Evolutionary conservation across 30 jellyfish, hydroid and myxozoan species (phyloP), one percentile per base, ranked within the genome.

Genomic region (Aurelia aurita complex sp. Pacific): DNA sequence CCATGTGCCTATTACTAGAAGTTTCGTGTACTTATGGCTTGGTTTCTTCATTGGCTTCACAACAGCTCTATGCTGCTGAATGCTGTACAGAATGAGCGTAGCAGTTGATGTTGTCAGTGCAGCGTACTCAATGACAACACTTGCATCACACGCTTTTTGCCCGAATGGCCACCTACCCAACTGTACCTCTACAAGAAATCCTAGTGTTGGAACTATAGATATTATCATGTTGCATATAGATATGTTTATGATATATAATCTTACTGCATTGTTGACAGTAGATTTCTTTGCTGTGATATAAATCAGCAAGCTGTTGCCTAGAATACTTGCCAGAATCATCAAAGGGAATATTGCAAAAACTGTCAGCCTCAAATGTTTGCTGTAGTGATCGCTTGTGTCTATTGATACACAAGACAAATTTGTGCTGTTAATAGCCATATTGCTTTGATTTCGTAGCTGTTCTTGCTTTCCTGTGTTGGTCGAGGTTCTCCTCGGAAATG

Each of bases 61-160:
- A 1, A 67, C 43, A 18, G 77, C 77, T 7, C 13, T 17, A 17
- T 67, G 43, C 43, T 67, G 77, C 77, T 67, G 46, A 2, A 17
- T 14, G 17, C 77, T 23, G 36, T 67, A 9, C 10, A 67, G 23
- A 1, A 67, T 50, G 5, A 67, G 77, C 32, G 17, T 15, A 6
- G 77, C n/a, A 4, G 23, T 67, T 67, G 77, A 67, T 4, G 77
- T 67, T 50, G 77, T 67, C 3, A 67, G 77, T 14, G 43, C 77
- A 5, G 77, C 77, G 77, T 67, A 67, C 57, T 67, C 77, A 33
- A 67, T 67, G n/a, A 33, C 52, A 67, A 67, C 77, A 33, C 36
- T 33, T 5, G 52, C 77, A 67, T 67, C 43, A 67, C 77, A 67
- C 10, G 52, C 77, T 14, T 6, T 33, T 19, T 50, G 55, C 23